A percentile compares a stretch with the other conserved stretches of the same genome.
Conservation (phyloP, 2,888 invertebrate genomes). For the Aspidiotus rigidus region DNA sequence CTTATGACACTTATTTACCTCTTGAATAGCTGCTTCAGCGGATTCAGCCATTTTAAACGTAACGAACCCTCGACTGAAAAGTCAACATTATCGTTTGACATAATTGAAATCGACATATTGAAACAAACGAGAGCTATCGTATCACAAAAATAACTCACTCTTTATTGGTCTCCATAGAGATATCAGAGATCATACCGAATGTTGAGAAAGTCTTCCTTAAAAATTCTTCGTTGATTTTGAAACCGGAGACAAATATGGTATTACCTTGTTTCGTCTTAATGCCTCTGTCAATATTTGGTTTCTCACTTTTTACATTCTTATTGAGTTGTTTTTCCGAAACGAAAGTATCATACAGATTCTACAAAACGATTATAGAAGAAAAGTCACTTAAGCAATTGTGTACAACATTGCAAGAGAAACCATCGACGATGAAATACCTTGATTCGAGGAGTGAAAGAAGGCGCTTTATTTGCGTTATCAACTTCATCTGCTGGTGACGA, state of each 20-base stretch:
- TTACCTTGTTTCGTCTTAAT: slow-evolving; percentile 63
- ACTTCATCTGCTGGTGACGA: slow-evolving; percentile 67
- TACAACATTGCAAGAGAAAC: too few species aligned
- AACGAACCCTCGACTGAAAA: slow-evolving; percentile 70
- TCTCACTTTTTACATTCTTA: slow-evolving; percentile 20
- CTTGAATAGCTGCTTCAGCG: slow-evolving; percentile 73
- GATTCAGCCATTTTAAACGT: slow-evolving; percentile 84
- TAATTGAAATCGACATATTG: slow-evolving; percentile 12
- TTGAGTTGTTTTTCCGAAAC: slow-evolving; percentile 45
- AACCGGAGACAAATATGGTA: slow-evolving; percentile 72
- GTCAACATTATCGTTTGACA: slow-evolving; percentile 38
- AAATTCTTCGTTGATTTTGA: slow-evolving; percentile 68
- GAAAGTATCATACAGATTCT: slow-evolving; percentile 65
- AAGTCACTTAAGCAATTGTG: neutral
- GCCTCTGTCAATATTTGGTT: slow-evolving; percentile 24
- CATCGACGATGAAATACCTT: slow-evolving; percentile 33
- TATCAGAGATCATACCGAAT: slow-evolving; percentile 66
- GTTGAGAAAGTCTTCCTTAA: slow-evolving; percentile 64
- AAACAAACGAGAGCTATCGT: slow-evolving; percentile 1
- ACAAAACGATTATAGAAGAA: neutral
- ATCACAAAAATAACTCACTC: slow-evolving; percentile 48
- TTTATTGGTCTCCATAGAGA: slow-evolving; percentile 75
- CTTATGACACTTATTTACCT: slow-evolving; percentile 42
- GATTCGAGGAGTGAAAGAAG: slow-evolving; percentile 50
- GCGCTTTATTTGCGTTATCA: slow-evolving; percentile 46